Evolutionary conservation across 2,888 invertebrate species (phyloP).

Genomic region (Pasiphila rectangulata): DNA sequence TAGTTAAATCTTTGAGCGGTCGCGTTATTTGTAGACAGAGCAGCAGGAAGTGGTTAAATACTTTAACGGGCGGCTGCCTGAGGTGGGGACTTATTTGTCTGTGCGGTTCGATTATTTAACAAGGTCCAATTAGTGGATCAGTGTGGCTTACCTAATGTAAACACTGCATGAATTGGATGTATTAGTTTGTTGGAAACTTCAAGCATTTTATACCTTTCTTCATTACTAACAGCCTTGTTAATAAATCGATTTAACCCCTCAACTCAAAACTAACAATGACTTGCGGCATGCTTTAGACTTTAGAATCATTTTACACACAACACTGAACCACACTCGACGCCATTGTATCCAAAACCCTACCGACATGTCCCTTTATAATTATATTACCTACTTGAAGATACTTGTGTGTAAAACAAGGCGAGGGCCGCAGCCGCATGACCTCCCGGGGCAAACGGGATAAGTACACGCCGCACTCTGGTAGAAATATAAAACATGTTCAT

Average conservation of each 20-base stretch:
- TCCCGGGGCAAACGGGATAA: conserved; percentile 75
- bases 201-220: not conserved
- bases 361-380: conserved; percentile 59
- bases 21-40: conserved; percentile 68
- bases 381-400: conserved; percentile 57
- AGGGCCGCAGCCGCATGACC: conserved; percentile 69
- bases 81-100: conserved; percentile 48
- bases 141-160: too few relatives aligned
- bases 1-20: conserved; percentile 71
- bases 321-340: conserved; percentile 40
- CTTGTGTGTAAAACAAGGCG: conserved; percentile 55
- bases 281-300: conserved; percentile 38
- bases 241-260: not conserved
- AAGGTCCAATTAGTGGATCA: not conserved
- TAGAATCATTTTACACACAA: conserved; percentile 47
- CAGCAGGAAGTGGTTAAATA: conserved; percentile 66
- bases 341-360: conserved; percentile 47
- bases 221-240: not conserved
- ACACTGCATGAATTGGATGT: too few relatives aligned
- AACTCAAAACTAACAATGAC: conserved; percentile 1
- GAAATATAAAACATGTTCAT: conserved; percentile 82
- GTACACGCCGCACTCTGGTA: conserved; percentile 74
- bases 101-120: conserved; percentile 31
- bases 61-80: conserved; percentile 36
- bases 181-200: too few relatives aligned